Evolutionary conservation across 2,797 vertebrate genomes (phyloP).

Genomic region (Buceros bicornis): DNA sequence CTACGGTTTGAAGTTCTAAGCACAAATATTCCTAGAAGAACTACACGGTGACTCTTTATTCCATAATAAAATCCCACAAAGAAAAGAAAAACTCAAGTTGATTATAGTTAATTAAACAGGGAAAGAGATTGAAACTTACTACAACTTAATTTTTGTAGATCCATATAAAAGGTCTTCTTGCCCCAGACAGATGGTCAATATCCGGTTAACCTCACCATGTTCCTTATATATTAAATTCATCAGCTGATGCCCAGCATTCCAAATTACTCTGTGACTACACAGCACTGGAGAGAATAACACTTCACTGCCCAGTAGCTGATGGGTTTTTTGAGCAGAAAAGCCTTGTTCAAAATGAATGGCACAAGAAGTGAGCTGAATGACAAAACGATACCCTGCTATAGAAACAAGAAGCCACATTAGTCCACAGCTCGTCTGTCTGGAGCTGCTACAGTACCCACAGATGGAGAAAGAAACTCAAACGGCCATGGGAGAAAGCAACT

Average conservation of each 20-base stretch:
- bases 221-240: background rate
- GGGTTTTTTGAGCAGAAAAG: background rate
- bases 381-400: background rate
- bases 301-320: background rate
- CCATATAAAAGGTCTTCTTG: background rate
- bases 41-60: background rate
- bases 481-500: background rate
- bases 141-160: background rate
- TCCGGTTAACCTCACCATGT: background rate
- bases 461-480: background rate
- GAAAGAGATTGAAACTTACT: background rate
- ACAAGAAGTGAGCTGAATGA: slow-evolving; percentile 13
- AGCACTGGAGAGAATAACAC: background rate
- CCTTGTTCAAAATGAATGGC: slow-evolving; percentile 3
- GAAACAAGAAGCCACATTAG: background rate
- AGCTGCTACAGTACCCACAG: background rate
- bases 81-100: background rate
- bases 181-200: background rate
- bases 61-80: background rate
- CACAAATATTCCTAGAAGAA: background rate
- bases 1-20: background rate
- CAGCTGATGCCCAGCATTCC: background rate
- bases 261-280: background rate
- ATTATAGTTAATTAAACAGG: background rate
- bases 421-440: background rate